A percentile compares a stretch with the other conserved stretches of the same genome.
These are phyloP conservation scores for Watsonalla cultraria DNA, from an alignment of 2,888 invertebrate genomes.

Conservation along the genomic window DNA sequence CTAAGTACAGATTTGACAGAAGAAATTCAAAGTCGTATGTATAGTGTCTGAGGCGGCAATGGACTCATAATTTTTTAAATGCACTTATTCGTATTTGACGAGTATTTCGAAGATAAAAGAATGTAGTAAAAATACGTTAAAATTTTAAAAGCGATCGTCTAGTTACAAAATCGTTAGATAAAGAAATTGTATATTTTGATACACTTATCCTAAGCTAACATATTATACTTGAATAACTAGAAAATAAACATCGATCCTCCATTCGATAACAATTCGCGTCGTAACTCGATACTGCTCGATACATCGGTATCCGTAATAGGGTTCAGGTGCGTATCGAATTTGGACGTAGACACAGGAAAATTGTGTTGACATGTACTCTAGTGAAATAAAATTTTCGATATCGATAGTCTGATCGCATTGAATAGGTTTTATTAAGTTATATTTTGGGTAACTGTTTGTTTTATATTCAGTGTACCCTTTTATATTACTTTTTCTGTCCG, in stretches of 20 bases:
- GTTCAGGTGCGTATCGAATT: constrained; percentile 40
- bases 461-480: neutral
- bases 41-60: too few relatives aligned
- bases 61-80: too few relatives aligned
- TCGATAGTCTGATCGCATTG: constrained; percentile 13
- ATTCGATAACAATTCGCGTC: neutral
- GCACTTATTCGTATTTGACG: too few relatives aligned
- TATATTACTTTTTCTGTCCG: neutral
- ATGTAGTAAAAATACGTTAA: too few relatives aligned
- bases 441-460: neutral
- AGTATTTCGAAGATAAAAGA: too few relatives aligned
- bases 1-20: too few relatives aligned
- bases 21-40: too few relatives aligned
- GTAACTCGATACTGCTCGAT: constrained; percentile 1
- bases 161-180: too few relatives aligned
- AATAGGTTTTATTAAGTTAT: constrained; percentile 12
- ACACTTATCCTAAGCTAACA: too few relatives aligned
- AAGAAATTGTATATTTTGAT: too few relatives aligned
- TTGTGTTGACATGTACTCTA: constrained; percentile 24
- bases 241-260: constrained; percentile 1
- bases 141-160: too few relatives aligned
- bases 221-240: too few relatives aligned
- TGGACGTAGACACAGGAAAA: constrained; percentile 28
- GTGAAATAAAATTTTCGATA: constrained; percentile 35
- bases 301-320: constrained; percentile 11